Evolutionary conservation across 2,113 vertebrate genomes (phyloP).

Genomic region (Sula dactylatra): DNA sequence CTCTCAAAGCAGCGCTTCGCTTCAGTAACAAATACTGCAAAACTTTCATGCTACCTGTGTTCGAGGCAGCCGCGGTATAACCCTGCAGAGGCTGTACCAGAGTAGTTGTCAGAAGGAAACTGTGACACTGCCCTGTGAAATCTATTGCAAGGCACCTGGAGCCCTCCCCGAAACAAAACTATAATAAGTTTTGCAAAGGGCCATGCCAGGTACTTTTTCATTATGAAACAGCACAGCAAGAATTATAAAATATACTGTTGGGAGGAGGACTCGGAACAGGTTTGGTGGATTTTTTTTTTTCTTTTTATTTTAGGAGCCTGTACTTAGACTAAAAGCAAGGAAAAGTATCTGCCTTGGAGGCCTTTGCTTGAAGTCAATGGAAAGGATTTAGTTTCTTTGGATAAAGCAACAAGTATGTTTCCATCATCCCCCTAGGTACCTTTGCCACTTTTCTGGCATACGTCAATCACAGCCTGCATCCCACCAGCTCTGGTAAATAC

Average conservation of each 20-base stretch:
- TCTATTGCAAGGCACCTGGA: not conserved
- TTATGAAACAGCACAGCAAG: not conserved
- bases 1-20: no score
- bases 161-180: not conserved
- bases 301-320: not conserved
- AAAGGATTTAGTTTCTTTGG: not conserved
- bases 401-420: conserved; percentile 17
- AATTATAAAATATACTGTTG: not conserved
- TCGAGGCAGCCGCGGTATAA: accelerated
- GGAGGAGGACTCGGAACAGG: not conserved
- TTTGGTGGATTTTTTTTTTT: not conserved
- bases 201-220: not conserved
- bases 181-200: not conserved
- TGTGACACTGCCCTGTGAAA: not conserved
- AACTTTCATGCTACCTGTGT: accelerated
- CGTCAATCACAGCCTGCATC: not conserved
- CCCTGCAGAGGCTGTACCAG: accelerated
- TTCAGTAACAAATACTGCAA: not conserved
- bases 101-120: not conserved
- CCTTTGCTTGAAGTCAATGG: not conserved
- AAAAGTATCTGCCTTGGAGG: not conserved
- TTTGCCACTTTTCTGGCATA: not conserved
- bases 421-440: not conserved
- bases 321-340: not conserved
- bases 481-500: not conserved